Evolutionary conservation across 2,113 vertebrate species (phyloP), one percentile per base, ranked within the genome.

Genomic region (Grammomys dolichurus): DNA sequence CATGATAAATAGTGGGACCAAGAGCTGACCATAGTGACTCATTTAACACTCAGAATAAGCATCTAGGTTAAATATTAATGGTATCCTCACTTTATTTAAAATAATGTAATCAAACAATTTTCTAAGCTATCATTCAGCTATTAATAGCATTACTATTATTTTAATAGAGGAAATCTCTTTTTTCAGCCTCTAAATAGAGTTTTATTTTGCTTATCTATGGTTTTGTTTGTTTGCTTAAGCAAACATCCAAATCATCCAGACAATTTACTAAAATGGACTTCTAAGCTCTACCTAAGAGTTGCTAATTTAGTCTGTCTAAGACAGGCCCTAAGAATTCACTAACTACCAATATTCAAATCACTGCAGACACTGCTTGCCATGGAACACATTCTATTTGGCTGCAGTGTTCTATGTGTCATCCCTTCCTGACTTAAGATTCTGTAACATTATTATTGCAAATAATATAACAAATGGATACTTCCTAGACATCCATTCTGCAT

Each of bases 11-110:
- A 87, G 20, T 48, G 28, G 3, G 10, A 24, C 43, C 46, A 87
- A 48, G 7, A 20, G 3, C 17, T 46, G 10, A 58, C 14, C 40
- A 87, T 54, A 8, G 36, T 70, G n/a, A 80, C 13, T 76, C 51
- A 76, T 46, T 92, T 84, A 63, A 87, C 82, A 72, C 33, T 76
- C 24, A 56, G 13, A 48, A n/a, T 48, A 77, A 88, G 36, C 0
- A n/a, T 89, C 22, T 81, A 16, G 73, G 22, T 51, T 33, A 91
- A 4, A 48, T 87, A 77, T 40, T 78, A 77, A 54, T 73, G 10
- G 84, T 90, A 67, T 58, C 56, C 3, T 93, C 51, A 73, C 76
- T 65, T 90, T 67, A 31, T 77, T 70, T n/a, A 81, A 17, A 28
- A 91, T 14, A 3, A 60, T 60, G 58, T 10, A 31, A 58, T 89